These are phyloP conservation scores for Otocyon megalotis DNA, from an alignment of 2,113 vertebrate species.

Conservation along the genomic window DNA sequence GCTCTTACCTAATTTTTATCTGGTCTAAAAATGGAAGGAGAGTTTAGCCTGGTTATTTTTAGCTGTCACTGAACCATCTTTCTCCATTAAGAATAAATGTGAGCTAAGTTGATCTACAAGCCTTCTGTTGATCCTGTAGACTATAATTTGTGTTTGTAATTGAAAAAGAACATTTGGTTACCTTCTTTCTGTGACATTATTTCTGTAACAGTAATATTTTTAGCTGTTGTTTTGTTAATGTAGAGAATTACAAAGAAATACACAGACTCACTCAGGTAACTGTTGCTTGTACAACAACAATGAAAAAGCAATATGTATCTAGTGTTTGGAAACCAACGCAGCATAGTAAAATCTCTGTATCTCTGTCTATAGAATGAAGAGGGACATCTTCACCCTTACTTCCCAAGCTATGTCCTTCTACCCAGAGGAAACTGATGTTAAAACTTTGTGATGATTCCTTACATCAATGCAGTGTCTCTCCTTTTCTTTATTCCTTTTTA, in stretches of 20 bases:
- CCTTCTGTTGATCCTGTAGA: constrained; percentile 20
- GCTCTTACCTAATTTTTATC: constrained; percentile 47
- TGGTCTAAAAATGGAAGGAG: constrained; percentile 57
- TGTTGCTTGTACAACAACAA: neutral
- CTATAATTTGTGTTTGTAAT: constrained; percentile 26
- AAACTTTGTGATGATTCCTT: neutral
- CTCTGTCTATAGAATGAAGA: neutral
- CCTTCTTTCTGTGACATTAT: neutral
- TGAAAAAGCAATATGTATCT: neutral
- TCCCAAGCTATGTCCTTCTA: neutral
- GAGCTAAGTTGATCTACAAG: neutral
- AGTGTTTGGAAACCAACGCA: neutral
- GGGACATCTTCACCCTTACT: neutral
- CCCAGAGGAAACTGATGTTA: neutral
- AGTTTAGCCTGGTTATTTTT: constrained; percentile 23
- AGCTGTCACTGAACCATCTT: neutral
- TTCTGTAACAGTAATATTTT: constrained; percentile 35
- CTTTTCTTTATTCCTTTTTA: constrained; percentile 14
- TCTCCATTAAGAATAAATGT: constrained; percentile 18
- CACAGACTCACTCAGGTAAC: neutral
- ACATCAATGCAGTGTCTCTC: neutral
- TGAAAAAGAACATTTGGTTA: neutral
- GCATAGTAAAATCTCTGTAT: neutral
- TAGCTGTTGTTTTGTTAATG: constrained; percentile 26
- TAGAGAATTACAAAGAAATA: constrained; percentile 27